These are phyloP conservation scores for Neodiprion virginianus DNA, from an alignment of 1,140 invertebrate species.

Conservation along the genomic window DNA sequence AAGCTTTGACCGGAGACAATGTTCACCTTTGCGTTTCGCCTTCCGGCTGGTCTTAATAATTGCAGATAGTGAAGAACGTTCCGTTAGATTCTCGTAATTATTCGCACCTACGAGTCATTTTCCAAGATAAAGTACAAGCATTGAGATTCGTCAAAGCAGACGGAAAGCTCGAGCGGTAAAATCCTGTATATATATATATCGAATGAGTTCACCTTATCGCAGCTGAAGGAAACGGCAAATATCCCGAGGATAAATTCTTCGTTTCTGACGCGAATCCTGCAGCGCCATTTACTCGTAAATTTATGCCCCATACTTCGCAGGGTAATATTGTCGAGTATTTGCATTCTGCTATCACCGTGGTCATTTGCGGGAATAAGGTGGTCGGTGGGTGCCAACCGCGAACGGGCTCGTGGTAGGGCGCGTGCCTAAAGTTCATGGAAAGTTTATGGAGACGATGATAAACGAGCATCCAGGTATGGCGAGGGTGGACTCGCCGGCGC, in stretches of 20 bases:
- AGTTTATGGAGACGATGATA: slow-evolving; percentile 15
- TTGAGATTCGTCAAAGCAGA: too few species aligned
- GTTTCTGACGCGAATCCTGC: not conserved
- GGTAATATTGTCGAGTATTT: not conserved
- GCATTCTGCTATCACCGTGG: not conserved
- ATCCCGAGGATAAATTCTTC: not conserved
- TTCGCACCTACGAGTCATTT: too few species aligned
- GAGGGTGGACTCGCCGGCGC: not conserved
- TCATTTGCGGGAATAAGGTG: not conserved
- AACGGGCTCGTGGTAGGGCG: not conserved
- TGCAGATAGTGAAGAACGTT: too few species aligned
- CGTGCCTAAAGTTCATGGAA: slow-evolving; percentile 12
- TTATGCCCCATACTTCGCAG: not conserved
- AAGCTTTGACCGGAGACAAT: not conserved
- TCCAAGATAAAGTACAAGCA: too few species aligned
- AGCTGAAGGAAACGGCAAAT: too few species aligned
- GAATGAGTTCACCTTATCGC: too few species aligned
- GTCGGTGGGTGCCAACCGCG: not conserved
- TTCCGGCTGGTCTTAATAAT: not conserved
- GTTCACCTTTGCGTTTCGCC: not conserved
- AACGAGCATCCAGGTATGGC: not conserved
- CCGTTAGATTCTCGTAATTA: too few species aligned
- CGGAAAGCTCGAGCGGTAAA: too few species aligned
- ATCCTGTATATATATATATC: too few species aligned
- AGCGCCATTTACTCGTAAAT: not conserved